Evolutionary conservation across 2,888 invertebrate genomes (phyloP), one percentile per base, ranked within the genome.

Genomic region (Epinotia demarniana): DNA sequence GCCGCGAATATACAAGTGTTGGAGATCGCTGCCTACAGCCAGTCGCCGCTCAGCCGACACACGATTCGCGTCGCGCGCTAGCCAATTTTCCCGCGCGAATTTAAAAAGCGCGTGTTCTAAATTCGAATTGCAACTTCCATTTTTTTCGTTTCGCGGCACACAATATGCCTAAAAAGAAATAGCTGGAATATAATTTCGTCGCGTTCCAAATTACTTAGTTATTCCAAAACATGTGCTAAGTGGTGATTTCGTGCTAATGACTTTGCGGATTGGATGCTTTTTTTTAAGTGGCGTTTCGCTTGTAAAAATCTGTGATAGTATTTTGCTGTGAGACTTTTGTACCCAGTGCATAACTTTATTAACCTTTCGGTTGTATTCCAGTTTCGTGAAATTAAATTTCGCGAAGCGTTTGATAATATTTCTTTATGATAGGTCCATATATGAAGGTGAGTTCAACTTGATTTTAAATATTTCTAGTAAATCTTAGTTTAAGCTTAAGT

Each of bases 361-460:
- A 66, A 80, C 80, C 79, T 75, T 76, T 79, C 63, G 70, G 74
- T 80, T 77, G 81, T 80, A 80, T 81, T 77, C 81, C 81, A 80
- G 90, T 93, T 93, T 93, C 92, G 93, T 93, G 93, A 91, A 92
- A 90, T 89, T 84, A 80, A 77, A 87, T 92, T 94, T 93, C 92
- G 92, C 93, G 93, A 87, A 91, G 88, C 92, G 84, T 85, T 85
- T 78, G 80, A 80, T 81, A 87, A 91, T 88, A 87, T 84, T 88
- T 92, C 93, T 93, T 93, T 94, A 94, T 94, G 93, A 93, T 93
- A 93, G 93, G 93, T 88, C 93, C 93, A 88, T 91, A 92, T 90
- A 94, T 94, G 93, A 93, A 94, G 93, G 93, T 94, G 86, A 93
- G 93, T 92, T 53, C 53, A 53, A 53, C 6, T 53, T 16, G 5